Percentiles rank a stretch among this genome's conserved stretches.
These are phyloP conservation scores for Pachycephus smyrnensis DNA, from an alignment of 2,888 invertebrate genomes.

Conservation along the genomic window DNA sequence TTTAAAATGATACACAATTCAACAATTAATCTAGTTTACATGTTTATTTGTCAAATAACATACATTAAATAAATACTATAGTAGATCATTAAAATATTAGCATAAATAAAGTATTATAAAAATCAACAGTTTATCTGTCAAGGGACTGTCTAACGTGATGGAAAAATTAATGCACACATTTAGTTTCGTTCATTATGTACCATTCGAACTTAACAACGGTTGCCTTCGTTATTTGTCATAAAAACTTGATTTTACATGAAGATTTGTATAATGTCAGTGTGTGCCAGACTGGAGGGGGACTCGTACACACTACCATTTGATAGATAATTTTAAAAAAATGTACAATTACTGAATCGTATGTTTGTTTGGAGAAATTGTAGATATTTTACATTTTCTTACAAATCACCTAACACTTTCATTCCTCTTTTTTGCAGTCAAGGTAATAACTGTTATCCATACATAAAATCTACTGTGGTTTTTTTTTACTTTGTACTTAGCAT, in stretches of 20 bases:
- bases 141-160: neutral
- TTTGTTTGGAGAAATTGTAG: neutral
- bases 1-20: neutral
- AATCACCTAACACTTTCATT: neutral
- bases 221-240: neutral
- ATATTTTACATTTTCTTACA: neutral
- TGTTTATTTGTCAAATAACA: conserved; percentile 14
- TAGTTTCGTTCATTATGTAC: neutral
- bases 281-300: conserved; percentile 33
- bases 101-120: conserved; percentile 24
- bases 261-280: neutral
- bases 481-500: conserved; percentile 44
- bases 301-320: conserved; percentile 23
- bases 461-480: neutral
- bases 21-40: conserved; percentile 13
- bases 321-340: neutral
- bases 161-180: neutral
- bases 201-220: neutral
- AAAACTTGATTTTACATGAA: neutral
- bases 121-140: conserved; percentile 6
- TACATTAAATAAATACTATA: conserved; percentile 9
- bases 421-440: neutral
- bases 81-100: neutral
- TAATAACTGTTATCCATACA: neutral
- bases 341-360: neutral